Evolutionary conservation across 2,797 vertebrate species (phyloP), one percentile per base, ranked within the genome.

Genomic region (Clangula hyemalis): DNA sequence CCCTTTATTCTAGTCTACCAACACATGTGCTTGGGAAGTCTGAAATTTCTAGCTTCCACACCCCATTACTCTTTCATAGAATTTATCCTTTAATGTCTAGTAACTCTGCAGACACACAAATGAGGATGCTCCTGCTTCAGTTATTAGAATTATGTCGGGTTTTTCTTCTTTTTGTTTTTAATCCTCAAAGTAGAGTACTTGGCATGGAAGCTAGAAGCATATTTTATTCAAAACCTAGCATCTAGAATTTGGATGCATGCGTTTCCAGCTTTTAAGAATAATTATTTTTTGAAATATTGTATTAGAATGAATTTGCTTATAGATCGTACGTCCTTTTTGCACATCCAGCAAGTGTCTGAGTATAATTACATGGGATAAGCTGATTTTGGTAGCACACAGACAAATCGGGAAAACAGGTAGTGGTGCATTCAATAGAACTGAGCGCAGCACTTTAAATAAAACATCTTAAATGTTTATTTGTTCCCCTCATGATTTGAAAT

Each of bases 111-210:
- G 82, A 72, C 70, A 54, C 61, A 51, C 64, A 90, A 89, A 89
- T 73, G 25, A 87, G 64, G n/a, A 76, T 80, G 34, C 36, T 85
- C 36, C 69, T 79, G 13, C 64, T 90, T 92, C 51, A 54, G 51
- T 94, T 79, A 68, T 17, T 87, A 51, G 68, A 89, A 45, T 38
- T 19, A 4, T 62, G 36, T 56, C 10, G 2, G 14, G 32, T 62
- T 91, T 88, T 88, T 91, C 65, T 89, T 93, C 53, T 77, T 86
- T 83, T 69, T 79, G 38, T 76, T 85, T 92, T 77, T 90, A 89
- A 74, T 89, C 34, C n/a, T 89, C 53, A 36, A 91, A 85, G 34
- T 54, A 53, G 36, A 82, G 73, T 78, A 77, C 25, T 45, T 85
- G 54, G 10, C 10, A 15, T 34, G n/a, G 56, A 85, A 87, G 21